Percentiles rank a stretch among this genome's conserved stretches.
Conservation (phyloP, 30 jellyfish, hydroid and myxozoan species). For the Clytia hemisphaerica region DNA sequence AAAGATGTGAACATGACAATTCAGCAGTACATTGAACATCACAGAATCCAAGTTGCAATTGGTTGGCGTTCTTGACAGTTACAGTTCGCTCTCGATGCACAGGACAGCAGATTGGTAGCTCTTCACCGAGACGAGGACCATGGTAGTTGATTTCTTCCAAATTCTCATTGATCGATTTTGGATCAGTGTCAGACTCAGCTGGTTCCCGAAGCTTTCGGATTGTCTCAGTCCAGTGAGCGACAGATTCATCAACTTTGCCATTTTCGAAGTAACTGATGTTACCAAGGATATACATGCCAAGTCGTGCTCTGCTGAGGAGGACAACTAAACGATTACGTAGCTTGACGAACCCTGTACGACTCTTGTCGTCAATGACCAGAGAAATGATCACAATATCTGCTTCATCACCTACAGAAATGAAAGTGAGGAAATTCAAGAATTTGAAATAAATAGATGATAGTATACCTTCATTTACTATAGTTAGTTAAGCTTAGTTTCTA, state of each 20-base stretch:
- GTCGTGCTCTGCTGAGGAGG: conserved; percentile 17
- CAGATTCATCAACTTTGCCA: not conserved
- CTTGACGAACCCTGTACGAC: conserved; percentile 14
- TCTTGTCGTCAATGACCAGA: conserved; percentile 20
- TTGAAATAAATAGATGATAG: no score
- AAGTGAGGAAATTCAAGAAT: no score
- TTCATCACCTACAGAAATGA: no score
- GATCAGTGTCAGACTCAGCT: conserved; percentile 12
- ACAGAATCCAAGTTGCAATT: conserved; percentile 7
- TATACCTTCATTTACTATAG: no score
- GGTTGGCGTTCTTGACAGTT: not conserved
- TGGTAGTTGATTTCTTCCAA: not conserved
- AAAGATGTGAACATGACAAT: conserved; percentile 1
- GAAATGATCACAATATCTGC: conserved; percentile 20
- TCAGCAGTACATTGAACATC: not conserved
- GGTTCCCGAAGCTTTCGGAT: not conserved
- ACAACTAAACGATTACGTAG: conserved; percentile 8
- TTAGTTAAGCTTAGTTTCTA: no score
- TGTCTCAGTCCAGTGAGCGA: conserved; percentile 19
- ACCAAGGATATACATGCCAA: conserved; percentile 24
- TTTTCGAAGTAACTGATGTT: conserved; percentile 15
- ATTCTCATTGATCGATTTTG: not conserved
- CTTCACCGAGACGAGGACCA: conserved; percentile 27
- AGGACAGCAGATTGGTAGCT: conserved; percentile 21
- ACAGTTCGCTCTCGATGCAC: conserved; percentile 7